Evolutionary conservation across 2,113 vertebrate genomes (phyloP).

Genomic region (Leucoraja erinaceus): DNA sequence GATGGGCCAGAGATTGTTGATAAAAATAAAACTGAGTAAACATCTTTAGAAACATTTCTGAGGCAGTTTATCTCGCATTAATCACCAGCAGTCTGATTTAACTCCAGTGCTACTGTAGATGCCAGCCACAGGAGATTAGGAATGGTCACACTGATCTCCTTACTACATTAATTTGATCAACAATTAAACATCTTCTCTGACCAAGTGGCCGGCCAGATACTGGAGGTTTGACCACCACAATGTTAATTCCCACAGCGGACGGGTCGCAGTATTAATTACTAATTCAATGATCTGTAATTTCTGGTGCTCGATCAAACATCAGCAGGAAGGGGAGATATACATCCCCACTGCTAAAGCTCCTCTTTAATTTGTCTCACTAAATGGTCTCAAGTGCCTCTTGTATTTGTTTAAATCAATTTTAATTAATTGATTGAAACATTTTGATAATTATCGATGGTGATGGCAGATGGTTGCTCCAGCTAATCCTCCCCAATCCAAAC

Average conservation of each 20-base stretch:
- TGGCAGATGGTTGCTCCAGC: slow-evolving; percentile 51
- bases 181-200: not conserved
- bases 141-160: not conserved
- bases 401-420: slow-evolving; percentile 44
- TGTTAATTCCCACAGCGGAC: not conserved
- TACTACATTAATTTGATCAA: slow-evolving; percentile 12
- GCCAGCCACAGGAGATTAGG: too few relatives aligned
- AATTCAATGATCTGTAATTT: not conserved
- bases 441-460: slow-evolving; percentile 45
- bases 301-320: not conserved
- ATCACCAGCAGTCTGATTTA: not conserved
- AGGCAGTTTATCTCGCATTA: not conserved
- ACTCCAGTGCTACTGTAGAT: not conserved
- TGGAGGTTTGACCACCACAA: not conserved
- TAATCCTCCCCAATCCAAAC: slow-evolving; percentile 47
- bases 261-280: not conserved
- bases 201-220: not conserved
- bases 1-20: not conserved
- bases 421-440: slow-evolving; percentile 51
- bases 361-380: slow-evolving; percentile 25
- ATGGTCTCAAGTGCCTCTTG: not conserved
- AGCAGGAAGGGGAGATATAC: not conserved
- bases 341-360: not conserved
- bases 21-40: not conserved
- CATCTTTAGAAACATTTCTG: not conserved